Percentiles rank a stretch among this genome's conserved stretches.
phyloP scores from a whole-genome alignment of 2,113 vertebrate species.

The Clarias magur region DNA sequence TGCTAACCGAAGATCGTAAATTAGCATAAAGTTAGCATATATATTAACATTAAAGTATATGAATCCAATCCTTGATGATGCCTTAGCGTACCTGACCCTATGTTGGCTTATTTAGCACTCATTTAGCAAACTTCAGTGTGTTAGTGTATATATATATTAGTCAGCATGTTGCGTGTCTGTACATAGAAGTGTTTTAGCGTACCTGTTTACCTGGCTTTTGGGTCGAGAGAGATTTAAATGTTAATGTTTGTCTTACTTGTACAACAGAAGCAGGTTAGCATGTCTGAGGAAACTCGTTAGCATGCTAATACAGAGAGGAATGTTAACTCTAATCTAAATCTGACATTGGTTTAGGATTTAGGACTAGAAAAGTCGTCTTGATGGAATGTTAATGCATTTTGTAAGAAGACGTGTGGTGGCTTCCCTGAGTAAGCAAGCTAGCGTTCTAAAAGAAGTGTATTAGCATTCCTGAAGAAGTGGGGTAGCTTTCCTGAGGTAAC shows the following conservation, averaged over 20 bases:
- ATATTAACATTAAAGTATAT: not conserved
- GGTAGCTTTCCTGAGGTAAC: too few relatives aligned
- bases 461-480: not conserved
- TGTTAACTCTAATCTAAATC: not conserved
- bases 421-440: not conserved
- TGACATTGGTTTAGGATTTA: not conserved
- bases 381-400: not conserved
- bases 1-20: too few relatives aligned
- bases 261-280: not conserved
- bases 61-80: not conserved
- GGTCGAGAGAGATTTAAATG: not conserved
- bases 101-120: not conserved
- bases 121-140: not conserved
- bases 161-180: too few relatives aligned
- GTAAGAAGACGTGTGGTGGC: not conserved
- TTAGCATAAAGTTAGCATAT: not conserved
- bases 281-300: not conserved
- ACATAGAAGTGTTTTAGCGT: not conserved
- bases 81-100: not conserved
- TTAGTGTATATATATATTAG: not conserved
- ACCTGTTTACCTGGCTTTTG: not conserved
- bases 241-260: not conserved
- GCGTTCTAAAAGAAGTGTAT: not conserved
- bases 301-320: too few relatives aligned
- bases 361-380: not conserved